A percentile compares a stretch with the other conserved stretches of the same genome.
Evolutionary conservation across 2,113 vertebrate species (phyloP).

Genomic region (Elanoides forficatus): DNA sequence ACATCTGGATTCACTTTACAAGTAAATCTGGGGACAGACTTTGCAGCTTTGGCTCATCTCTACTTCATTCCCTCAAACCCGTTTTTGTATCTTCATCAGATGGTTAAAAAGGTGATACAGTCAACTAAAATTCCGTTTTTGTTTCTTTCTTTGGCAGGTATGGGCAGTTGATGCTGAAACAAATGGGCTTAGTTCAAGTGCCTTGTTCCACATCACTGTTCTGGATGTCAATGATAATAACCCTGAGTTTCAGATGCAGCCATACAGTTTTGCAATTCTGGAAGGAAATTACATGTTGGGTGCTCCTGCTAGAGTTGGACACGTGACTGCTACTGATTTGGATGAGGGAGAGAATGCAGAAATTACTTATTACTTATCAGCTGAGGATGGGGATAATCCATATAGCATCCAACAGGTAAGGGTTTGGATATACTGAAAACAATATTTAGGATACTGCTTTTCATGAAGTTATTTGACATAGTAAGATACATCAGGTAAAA

Average conservation of each 20-base stretch:
- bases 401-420: conserved; percentile 72
- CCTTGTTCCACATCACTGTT: conserved; percentile 72
- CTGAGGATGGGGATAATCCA: conserved; percentile 49
- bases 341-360: conserved; percentile 73
- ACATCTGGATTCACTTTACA: conserved; percentile 64
- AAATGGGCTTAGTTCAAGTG: conserved; percentile 68
- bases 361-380: conserved; percentile 52
- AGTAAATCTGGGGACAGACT: conserved; percentile 49
- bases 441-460: neutral
- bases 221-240: conserved; percentile 82
- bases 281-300: conserved; percentile 64
- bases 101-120: neutral
- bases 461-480: neutral
- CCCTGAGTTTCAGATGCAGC: conserved; percentile 73
- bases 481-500: neutral
- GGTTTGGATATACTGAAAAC: neutral
- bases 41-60: neutral
- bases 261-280: conserved; percentile 19
- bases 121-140: neutral
- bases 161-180: conserved; percentile 70
- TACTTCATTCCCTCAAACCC: neutral
- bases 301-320: conserved; percentile 8
- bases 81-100: neutral
- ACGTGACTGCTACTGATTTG: conserved; percentile 60
- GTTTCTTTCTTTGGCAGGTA: conserved; percentile 61